Base-by-base conservation (phyloP, 1,140 invertebrate genomes). In the Pteromalus puparum region DNA sequence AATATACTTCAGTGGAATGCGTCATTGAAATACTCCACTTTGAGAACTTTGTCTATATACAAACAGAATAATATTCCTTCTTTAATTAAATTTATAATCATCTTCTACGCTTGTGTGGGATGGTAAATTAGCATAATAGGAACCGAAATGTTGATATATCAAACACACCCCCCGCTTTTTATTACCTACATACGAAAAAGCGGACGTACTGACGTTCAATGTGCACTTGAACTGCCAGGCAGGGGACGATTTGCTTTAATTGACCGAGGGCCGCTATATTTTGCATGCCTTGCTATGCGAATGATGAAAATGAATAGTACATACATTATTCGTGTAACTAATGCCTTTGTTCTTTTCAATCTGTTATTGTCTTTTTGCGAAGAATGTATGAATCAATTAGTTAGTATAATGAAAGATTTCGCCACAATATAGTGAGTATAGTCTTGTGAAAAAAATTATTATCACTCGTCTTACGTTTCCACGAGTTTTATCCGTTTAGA, bases 151-250 rank as follows among this genome's bases (percentile, higher is more conserved):
- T 61, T 61, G 21, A 61, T 21, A 61, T 6, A n/a, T 61, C 53
- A 61, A 61, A n/a, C 18, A 61, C 53, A 61, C 21, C 21, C 21
- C 53, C 53, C 21, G 53, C 21, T n/a, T 6, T n/a, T 61, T 21
- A 61, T n/a, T 48, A 61, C 21, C 18, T 7, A 18, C 21, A n/a
- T 4, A 48, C 26, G 10, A 75, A 38, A 46, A 75, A 75, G 38
- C 38, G 30, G n/a, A 77, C 75, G 75, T n/a, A 53, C n/a, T 77
- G 26, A 26, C 46, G 46, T 77, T 24, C 42, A 21, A 74, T 77
- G 24, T 61, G 74, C 26, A 77, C 75, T 77, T 77, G 38, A 77
- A 12, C 42, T 28, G 26, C 38, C n/a, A 77, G 24, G 21, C 53
- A 18, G 46, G 46, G 75, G 46, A 77, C 24, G 75, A 53, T 53